A percentile compares a stretch with the other conserved stretches of the same genome.
phyloP scores from a whole-genome alignment of 2,888 invertebrate species.

The Lithosia quadra region DNA sequence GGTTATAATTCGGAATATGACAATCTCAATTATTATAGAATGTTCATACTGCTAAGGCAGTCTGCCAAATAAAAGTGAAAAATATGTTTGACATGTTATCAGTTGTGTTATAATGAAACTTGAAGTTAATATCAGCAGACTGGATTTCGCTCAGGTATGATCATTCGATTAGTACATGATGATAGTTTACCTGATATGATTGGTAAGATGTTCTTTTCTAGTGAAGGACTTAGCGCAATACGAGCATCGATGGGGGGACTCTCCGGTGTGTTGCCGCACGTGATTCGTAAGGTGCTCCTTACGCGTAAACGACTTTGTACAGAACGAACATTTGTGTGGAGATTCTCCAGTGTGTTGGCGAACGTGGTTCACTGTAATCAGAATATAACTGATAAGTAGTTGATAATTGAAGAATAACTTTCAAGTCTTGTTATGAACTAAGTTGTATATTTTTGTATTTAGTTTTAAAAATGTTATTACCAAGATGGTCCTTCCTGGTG shows the following conservation, averaged over 20 bases:
- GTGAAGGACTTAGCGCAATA: conserved; percentile 95
- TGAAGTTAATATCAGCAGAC: background rate
- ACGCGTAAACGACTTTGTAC: conserved; percentile 92
- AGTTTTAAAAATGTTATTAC: conserved; percentile 52
- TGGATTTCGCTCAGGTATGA: background rate
- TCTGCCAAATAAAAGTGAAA: background rate
- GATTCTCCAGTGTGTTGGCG: conserved; percentile 92
- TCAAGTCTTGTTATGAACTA: background rate
- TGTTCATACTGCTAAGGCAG: background rate
- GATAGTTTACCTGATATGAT: conserved; percentile 89
- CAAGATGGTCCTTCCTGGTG: conserved; percentile 93
- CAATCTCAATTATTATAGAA: conserved; percentile 12
- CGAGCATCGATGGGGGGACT: conserved; percentile 94
- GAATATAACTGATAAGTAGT: background rate
- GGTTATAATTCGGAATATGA: background rate
- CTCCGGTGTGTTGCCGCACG: conserved; percentile 95
- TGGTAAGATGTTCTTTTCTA: conserved; percentile 94
- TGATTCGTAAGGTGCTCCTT: conserved; percentile 95
- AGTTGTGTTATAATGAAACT: background rate
- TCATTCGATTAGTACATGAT: background rate
- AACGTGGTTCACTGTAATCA: conserved; percentile 88
- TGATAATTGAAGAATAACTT: background rate
- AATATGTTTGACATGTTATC: too few relatives aligned
- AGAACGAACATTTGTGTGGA: conserved; percentile 92
- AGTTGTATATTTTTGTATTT: background rate